A percentile compares a stretch with the other conserved stretches of the same genome.
These are phyloP conservation scores for Felis chaus DNA, from an alignment of 2,113 vertebrate genomes.

Conservation along the genomic window DNA sequence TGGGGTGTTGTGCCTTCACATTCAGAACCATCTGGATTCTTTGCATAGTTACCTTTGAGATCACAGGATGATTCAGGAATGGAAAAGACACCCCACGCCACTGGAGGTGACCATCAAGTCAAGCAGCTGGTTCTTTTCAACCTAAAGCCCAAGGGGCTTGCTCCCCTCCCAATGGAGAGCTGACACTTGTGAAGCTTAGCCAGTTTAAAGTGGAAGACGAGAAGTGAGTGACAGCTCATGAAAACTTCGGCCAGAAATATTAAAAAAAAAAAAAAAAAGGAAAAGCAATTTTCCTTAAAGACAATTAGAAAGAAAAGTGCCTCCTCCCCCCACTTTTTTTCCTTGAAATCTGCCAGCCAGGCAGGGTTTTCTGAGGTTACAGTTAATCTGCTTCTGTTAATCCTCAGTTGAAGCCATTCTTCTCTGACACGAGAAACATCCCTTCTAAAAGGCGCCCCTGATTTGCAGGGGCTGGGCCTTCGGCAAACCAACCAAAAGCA, in stretches of 20 bases:
- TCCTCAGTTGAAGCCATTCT: not conserved
- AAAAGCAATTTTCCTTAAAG: conserved; percentile 70
- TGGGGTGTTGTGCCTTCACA: not conserved
- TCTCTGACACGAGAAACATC: not conserved
- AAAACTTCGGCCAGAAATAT: conserved; percentile 24
- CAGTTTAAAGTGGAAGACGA: conserved; percentile 73
- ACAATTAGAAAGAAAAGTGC: conserved; percentile 64
- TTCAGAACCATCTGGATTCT: conserved; percentile 18
- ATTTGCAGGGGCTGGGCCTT: not conserved
- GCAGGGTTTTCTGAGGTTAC: conserved; percentile 6
- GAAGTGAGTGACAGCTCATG: conserved; percentile 65
- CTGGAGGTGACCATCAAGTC: not conserved
- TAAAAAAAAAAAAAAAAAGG: not conserved
- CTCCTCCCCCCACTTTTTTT: conserved; percentile 53
- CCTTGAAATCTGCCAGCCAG: conserved; percentile 49
- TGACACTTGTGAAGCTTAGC: not conserved
- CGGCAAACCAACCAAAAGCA: not conserved
- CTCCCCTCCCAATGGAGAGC: not conserved
- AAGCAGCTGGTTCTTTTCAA: not conserved
- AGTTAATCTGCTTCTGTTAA: conserved; percentile 52
- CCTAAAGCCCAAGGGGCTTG: not conserved
- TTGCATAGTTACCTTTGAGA: conserved; percentile 58
- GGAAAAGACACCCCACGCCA: not conserved
- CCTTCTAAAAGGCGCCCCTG: not conserved
- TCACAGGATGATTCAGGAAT: conserved; percentile 50